Base-by-base conservation (phyloP, 1,140 invertebrate genomes). In the Muscidifurax raptorellus region DNA sequence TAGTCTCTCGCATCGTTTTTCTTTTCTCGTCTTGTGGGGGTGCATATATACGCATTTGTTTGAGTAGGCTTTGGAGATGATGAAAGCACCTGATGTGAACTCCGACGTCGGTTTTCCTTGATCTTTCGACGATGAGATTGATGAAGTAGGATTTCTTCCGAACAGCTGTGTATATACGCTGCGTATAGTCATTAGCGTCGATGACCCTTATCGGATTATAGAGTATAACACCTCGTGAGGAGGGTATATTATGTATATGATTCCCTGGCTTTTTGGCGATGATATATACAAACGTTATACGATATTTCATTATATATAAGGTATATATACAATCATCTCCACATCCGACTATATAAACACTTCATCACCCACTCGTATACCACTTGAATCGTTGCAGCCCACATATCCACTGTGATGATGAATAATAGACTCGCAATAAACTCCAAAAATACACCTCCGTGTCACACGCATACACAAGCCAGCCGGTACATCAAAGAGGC, bases 101-200 rank as follows among this genome's bases (percentile, higher is more conserved):
- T 69, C 71, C 69, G 36, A 71, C 3, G 27, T 32, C 30, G 30
- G 27, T 25, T 59, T 74, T 59, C 22, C 66, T 32, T 66, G 15
- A 32, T 25, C 36, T 36, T 25, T 6, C 22, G 27, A 59, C 47
- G 25, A 40, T 15, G 4, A 36, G 44, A 30, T 72, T 81, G 47
- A 81, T 81, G n/a, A 81, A 36, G n/a, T n/a, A n/a, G 52, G 44
- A 81, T 81, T 67, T 67, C 22, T 59, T n/a, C 27, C 27, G 28
- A 32, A 32, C 52, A 32, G 52, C 52, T 59, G 15, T 18, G 52
- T n/a, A 3, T 18, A 52, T 18, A 22, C 13, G 18, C 13, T 52
- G n/a, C n/a, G n/a, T n/a, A n/a, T n/a, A 4, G 18, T 52, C 47
- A 52, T 52, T 52, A 59, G 52, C 52, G 22, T 59, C 15, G 18